These are phyloP conservation scores for Calcarius lapponicus DNA, from an alignment of 2,797 vertebrate species.

Conservation along the genomic window DNA sequence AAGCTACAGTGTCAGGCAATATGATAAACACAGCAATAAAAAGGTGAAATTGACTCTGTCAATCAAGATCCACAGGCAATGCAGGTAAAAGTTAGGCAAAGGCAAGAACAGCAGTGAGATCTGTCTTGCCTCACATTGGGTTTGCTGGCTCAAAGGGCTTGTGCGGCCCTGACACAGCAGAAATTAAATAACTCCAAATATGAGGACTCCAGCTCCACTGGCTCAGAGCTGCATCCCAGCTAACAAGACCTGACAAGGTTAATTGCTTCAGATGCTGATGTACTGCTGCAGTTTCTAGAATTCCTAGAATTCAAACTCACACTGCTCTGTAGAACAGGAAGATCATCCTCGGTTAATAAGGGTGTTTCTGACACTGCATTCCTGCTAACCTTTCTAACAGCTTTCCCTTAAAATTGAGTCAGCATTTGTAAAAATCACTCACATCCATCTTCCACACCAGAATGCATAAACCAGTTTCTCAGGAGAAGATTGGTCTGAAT, in stretches of 20 bases:
- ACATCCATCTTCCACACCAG: not conserved
- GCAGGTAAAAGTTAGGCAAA: not conserved
- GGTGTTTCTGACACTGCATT: not conserved
- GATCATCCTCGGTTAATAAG: not conserved
- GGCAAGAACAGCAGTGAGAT: not conserved
- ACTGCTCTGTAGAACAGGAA: not conserved
- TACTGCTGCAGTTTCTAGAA: not conserved
- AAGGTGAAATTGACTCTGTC: not conserved
- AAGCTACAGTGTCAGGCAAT: not conserved
- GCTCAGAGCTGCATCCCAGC: not conserved
- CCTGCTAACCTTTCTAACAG: not conserved
- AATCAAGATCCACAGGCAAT: not conserved
- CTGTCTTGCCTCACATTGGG: not conserved
- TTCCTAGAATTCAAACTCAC: not conserved
- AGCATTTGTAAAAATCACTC: not conserved
- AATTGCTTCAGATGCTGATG: not conserved
- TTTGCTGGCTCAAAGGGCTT: not conserved
- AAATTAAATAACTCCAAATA: not conserved
- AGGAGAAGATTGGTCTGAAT: not conserved
- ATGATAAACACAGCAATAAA: not conserved
- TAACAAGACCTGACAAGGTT: constrained; percentile 8
- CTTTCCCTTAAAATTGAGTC: not conserved
- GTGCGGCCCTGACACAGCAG: not conserved
- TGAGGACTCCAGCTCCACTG: not conserved
- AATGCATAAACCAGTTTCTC: not conserved